Evolutionary conservation across 2,113 vertebrate genomes (phyloP).

Genomic region (Chelonoidis abingdonii): DNA sequence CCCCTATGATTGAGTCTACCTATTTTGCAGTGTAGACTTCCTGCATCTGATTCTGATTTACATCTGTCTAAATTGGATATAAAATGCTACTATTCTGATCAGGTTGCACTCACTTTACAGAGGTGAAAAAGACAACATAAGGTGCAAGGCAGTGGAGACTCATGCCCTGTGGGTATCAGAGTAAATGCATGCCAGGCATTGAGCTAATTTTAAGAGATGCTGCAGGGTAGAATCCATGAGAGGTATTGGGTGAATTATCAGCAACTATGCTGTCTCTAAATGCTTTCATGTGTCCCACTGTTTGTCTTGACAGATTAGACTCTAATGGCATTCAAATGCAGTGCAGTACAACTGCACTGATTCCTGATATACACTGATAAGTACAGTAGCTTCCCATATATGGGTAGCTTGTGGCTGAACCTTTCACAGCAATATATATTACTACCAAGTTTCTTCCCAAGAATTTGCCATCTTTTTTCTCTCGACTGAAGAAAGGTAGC

Average conservation of each 20-base stretch:
- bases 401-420: background rate
- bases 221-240: background rate
- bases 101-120: background rate
- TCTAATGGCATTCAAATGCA: background rate
- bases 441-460: background rate
- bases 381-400: background rate
- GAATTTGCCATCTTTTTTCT: background rate
- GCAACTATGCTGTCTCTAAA: background rate
- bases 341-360: background rate
- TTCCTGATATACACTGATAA: background rate
- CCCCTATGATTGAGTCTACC: background rate
- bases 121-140: accelerated
- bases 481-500: background rate
- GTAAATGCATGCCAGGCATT: background rate
- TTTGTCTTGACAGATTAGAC: background rate
- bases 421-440: background rate
- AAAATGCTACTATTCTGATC: background rate
- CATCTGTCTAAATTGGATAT: background rate
- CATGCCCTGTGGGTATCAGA: background rate
- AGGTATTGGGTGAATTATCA: background rate
- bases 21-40: background rate
- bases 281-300: background rate
- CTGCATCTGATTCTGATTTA: background rate
- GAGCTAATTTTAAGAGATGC: background rate
- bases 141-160: background rate